These are phyloP conservation scores for Gobius niger DNA, from an alignment of 2,113 vertebrate genomes.

Conservation along the genomic window DNA sequence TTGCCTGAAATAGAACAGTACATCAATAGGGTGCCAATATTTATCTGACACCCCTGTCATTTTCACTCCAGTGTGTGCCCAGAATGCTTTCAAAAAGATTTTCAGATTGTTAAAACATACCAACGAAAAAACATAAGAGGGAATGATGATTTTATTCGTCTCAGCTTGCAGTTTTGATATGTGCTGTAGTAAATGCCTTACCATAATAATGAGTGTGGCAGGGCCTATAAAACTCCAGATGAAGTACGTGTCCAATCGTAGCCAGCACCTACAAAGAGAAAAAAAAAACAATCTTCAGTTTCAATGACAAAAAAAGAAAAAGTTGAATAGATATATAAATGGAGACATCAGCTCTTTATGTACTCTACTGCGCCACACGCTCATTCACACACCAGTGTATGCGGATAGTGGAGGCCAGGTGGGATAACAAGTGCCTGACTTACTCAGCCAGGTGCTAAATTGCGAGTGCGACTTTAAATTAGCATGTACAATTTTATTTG, in stretches of 20 bases:
- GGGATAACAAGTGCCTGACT: too few relatives aligned
- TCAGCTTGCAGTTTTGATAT: conserved; percentile 1
- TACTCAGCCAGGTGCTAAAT: too few relatives aligned
- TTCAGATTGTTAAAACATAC: conserved; percentile 30
- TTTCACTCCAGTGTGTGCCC: conserved; percentile 22
- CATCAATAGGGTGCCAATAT: conserved; percentile 29
- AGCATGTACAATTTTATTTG: too few relatives aligned
- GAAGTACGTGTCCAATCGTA: conserved; percentile 98
- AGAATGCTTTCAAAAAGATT: conserved; percentile 19
- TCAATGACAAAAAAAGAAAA: neutral
- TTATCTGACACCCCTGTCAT: conserved; percentile 35
- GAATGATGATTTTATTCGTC: conserved; percentile 16
- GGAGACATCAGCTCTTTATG: too few relatives aligned
- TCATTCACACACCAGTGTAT: too few relatives aligned
- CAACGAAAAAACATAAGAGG: conserved; percentile 45
- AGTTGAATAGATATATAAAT: too few relatives aligned
- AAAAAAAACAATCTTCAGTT: conserved; percentile 31
- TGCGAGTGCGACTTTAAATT: too few relatives aligned
- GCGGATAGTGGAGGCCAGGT: too few relatives aligned
- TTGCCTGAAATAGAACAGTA: conserved; percentile 10
- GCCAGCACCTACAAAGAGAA: conserved; percentile 91
- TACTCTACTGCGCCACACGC: too few relatives aligned
- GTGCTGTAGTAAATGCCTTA: conserved; percentile 69
- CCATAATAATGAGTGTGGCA: conserved; percentile 99
- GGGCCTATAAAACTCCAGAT: conserved; percentile 99